A percentile compares a stretch with the other conserved stretches of the same genome.
Conservation (phyloP, 2,797 vertebrate species). For the Catharus ustulatus region DNA sequence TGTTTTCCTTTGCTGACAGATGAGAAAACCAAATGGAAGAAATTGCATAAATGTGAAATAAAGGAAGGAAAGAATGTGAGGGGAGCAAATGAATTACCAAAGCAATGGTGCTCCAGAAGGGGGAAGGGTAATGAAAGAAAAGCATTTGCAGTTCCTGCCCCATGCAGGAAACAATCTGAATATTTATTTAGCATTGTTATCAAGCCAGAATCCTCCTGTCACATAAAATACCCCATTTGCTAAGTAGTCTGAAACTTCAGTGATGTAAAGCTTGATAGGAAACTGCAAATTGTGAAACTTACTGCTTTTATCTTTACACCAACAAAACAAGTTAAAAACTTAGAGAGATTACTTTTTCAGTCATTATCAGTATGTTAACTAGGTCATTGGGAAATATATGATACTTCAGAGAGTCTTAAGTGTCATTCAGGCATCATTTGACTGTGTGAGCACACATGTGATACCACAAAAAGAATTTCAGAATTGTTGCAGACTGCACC, state of each 20-base stretch:
- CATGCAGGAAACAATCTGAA: neutral
- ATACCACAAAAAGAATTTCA: constrained; percentile 22
- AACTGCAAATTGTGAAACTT: constrained; percentile 45
- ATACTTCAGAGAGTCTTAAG: constrained; percentile 57
- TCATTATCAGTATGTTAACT: constrained; percentile 57
- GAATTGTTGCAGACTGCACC: neutral
- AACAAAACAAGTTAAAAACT: constrained; percentile 53
- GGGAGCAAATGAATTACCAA: constrained; percentile 45
- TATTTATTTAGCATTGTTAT: constrained; percentile 30
- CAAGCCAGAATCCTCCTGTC: constrained; percentile 46
- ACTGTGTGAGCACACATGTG: constrained; percentile 23
- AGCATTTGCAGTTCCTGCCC: constrained; percentile 26
- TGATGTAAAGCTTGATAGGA: constrained; percentile 30
- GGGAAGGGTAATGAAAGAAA: constrained; percentile 19
- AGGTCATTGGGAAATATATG: constrained; percentile 55
- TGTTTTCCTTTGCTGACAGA: constrained; percentile 43
- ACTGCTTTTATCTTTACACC: constrained; percentile 62
- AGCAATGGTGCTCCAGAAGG: neutral
- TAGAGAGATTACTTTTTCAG: constrained; percentile 31
- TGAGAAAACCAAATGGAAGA: constrained; percentile 36
- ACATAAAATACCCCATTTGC: constrained; percentile 56
- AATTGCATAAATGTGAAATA: constrained; percentile 52
- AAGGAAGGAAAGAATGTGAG: constrained; percentile 5
- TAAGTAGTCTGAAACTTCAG: constrained; percentile 42
- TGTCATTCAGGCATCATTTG: constrained; percentile 48